Evolutionary conservation across 2,113 vertebrate species (phyloP), one percentile per base, ranked within the genome.

Genomic region (Ciconia boyciana): DNA sequence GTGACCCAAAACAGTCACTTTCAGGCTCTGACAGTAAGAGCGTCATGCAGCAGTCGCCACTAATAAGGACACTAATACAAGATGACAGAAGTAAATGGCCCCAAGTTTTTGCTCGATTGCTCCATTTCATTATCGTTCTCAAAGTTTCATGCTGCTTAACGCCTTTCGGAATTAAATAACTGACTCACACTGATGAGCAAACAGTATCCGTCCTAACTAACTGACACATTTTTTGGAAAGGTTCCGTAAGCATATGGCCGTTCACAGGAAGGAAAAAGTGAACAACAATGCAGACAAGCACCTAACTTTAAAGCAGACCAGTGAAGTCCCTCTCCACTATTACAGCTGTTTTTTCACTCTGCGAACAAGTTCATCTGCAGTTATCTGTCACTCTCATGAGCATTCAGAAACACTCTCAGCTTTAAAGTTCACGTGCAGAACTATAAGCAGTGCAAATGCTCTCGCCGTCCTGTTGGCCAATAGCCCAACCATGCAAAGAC

Each of bases 11-110:
- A 84, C 1, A 16, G 77, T 92, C 62, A 85, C 46, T 83, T 90
- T 62, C 51, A 76, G 87, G 74, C 41, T 93, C 72, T 75, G 54
- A 85, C 17, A 65, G 36, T 18, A 69, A 39, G 58, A 78, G 41
- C 17, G 11, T 65, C 61, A 10, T n/a, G 22, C 61, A 89, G 70
- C 61, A n/a, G 36, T 87, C 74, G 39, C 61, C 39, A n/a, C 55
- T 95, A 94, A 75, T 78, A 82, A 94, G 58, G 77, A 87, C 77
- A 62, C 39, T 89, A 93, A 95, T 75, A 94, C 13, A 90, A 68
- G n/a, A 89, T 90, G 78, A 92, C 83, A 77, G 71, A 95, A 89
- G 71, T n/a, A 95, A 96, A 93, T 28, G 54, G 44, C 76, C 57
- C 69, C 61, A 75, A 61, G 83, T 77, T 71, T 92, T 93, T 80